Base-by-base conservation (phyloP, 2,113 vertebrate species). In the Coptodon bakossiorum region DNA sequence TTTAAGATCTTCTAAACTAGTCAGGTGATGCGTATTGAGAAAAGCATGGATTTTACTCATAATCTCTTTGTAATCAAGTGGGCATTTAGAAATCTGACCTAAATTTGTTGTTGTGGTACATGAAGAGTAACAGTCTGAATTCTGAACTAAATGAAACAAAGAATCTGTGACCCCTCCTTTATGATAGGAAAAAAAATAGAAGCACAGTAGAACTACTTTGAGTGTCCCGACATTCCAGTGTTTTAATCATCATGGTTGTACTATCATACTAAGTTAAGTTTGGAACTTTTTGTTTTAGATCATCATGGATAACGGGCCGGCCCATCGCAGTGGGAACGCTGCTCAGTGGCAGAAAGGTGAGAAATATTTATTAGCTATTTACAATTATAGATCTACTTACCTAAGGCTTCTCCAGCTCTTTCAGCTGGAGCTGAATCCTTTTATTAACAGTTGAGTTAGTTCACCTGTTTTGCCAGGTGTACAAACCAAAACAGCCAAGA, bases 261-360 rank as follows among this genome's bases (percentile, higher is more conserved):
- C 9, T 53, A 12, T 54, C 9, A 6, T 36, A 50, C 43, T 31
- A 24, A 68, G 53, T 45, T 81, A 4, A 34, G 13, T 43, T 87
- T 7, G 31, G 3, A 22, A n/a, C 87, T 3, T 90, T 6, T 91
- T 2, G 9, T 63, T 27, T 13, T 73, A 97, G 97, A 97, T 97
- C 78, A 97, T 97, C 83, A 95, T 97, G 97, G 97, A 97, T 88
- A 97, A 97, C 6, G 97, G 97, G 29, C 93, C 96, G 1, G 97
- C 97, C 13, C 95, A 90, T 14, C 89, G 87, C 29, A 82, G 71
- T 6, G 52, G 73, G 5, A 97, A 93, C 4, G 96, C 96, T 61
- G 81, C 90, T 43, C 81, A 91, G 88, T 96, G 96, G 96, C 97
- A 97, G 87, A 95, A 92, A 95, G 97, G 97, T 97, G 87, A 78